Evolutionary conservation across 2,888 invertebrate species (phyloP).

Genomic region (Cataglyphis cursor): DNA sequence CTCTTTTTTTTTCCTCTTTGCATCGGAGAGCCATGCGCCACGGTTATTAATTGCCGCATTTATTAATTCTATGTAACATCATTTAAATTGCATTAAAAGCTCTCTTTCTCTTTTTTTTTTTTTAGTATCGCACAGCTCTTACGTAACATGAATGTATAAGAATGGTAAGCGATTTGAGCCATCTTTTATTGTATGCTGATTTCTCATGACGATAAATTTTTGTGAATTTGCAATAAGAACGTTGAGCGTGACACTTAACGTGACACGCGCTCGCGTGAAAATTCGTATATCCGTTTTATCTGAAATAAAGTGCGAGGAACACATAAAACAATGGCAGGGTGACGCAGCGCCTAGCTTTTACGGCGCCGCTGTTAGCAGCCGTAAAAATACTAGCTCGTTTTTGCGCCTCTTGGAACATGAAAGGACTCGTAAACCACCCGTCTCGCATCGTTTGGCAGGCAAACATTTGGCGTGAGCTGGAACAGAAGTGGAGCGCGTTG

Average conservation of each 20-base stretch:
- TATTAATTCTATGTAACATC: not conserved
- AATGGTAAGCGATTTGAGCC: not conserved
- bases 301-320: not conserved
- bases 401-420: constrained; percentile 2
- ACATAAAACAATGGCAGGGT: constrained; percentile 24
- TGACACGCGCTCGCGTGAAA: not conserved
- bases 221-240: not conserved
- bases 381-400: constrained; percentile 42
- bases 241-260: not conserved
- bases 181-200: constrained; percentile 17
- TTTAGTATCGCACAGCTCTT: not conserved
- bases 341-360: constrained; percentile 25
- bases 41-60: not conserved
- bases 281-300: not conserved
- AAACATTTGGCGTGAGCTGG: constrained; percentile 37
- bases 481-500: constrained; percentile 34
- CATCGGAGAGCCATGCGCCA: not conserved
- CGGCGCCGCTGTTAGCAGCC: not conserved
- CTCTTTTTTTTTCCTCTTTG: not conserved
- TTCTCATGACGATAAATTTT: constrained; percentile 19
- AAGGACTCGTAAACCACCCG: constrained; percentile 16
- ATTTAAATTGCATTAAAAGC: not conserved
- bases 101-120: not conserved
- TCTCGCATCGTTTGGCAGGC: constrained; percentile 37
- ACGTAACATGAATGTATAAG: not conserved